A percentile compares a stretch with the other conserved stretches of the same genome.
phyloP scores from a whole-genome alignment of 2,113 vertebrate species.

The Cephalopholis sonnerati region DNA sequence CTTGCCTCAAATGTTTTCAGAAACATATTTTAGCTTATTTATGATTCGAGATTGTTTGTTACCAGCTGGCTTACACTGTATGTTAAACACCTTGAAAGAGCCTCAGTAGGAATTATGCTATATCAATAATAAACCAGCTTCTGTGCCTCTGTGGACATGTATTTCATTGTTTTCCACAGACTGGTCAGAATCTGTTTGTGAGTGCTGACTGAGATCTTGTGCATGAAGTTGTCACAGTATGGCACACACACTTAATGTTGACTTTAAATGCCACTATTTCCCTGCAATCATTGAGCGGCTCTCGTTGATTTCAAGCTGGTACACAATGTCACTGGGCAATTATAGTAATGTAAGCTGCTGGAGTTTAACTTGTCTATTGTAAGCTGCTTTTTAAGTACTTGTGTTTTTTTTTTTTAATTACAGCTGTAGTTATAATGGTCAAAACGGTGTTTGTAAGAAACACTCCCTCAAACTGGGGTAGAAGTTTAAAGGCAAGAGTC shows the following conservation, averaged over 20 bases:
- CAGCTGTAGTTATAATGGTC: neutral
- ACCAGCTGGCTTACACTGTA: too few relatives aligned
- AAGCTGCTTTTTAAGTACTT: neutral
- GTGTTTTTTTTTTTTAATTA: too few relatives aligned
- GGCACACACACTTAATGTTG: neutral
- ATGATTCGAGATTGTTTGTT: too few relatives aligned
- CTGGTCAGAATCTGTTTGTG: neutral
- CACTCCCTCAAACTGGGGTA: neutral
- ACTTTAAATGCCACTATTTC: conserved; percentile 11
- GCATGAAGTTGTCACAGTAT: neutral
- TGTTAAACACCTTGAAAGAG: neutral
- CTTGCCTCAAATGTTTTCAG: too few relatives aligned
- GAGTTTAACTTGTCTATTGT: neutral
- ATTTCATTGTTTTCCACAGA: neutral
- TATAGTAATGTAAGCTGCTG: neutral
- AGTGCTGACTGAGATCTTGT: neutral
- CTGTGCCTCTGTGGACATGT: neutral
- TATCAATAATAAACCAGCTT: neutral
- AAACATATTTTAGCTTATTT: too few relatives aligned
- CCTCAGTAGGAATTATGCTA: neutral
- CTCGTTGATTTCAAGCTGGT: neutral
- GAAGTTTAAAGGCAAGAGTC: neutral
- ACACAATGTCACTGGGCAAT: neutral
- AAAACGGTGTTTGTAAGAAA: neutral
- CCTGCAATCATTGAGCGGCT: neutral